Evolutionary conservation across 2,113 vertebrate species (phyloP).

Genomic region (Marmota flaviventris): DNA sequence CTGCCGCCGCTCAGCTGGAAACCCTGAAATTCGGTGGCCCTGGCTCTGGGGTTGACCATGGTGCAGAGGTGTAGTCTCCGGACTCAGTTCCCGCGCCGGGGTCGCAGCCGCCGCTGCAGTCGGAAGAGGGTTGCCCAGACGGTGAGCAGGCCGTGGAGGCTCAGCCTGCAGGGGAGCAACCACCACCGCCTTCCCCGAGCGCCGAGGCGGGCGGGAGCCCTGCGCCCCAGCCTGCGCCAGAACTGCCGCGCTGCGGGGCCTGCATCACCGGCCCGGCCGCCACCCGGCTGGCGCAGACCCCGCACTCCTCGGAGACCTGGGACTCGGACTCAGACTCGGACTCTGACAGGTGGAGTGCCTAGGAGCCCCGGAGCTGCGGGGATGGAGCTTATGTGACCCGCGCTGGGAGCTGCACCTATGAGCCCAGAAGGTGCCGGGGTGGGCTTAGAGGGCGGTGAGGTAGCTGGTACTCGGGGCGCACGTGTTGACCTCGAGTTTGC

Average conservation of each 20-base stretch:
- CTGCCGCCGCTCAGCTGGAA: slow-evolving; percentile 69
- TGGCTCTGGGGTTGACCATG: not conserved
- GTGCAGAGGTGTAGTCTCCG: not conserved
- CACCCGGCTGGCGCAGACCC: not conserved
- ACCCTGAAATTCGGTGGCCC: slow-evolving; percentile 26
- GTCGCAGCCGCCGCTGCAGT: not conserved
- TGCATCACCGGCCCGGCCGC: not conserved
- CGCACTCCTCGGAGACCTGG: not conserved
- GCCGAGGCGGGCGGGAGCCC: rapidly evolving
- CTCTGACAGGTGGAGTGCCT: slow-evolving; percentile 72
- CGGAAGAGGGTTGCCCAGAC: not conserved
- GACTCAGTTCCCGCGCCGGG: not conserved
- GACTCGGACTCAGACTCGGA: no score
- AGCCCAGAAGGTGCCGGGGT: not conserved
- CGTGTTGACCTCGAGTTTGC: not conserved
- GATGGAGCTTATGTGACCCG: not conserved
- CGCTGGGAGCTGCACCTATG: not conserved
- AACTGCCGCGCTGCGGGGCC: not conserved
- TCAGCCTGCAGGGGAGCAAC: not conserved
- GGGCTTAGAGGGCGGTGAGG: not conserved
- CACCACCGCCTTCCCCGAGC: not conserved
- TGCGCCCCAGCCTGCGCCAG: not conserved
- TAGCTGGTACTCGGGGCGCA: not conserved
- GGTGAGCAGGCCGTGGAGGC: not conserved
- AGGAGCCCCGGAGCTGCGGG: no score